Base-by-base conservation (phyloP, 2,113 vertebrate genomes). In the Rhabdomys dilectus region DNA sequence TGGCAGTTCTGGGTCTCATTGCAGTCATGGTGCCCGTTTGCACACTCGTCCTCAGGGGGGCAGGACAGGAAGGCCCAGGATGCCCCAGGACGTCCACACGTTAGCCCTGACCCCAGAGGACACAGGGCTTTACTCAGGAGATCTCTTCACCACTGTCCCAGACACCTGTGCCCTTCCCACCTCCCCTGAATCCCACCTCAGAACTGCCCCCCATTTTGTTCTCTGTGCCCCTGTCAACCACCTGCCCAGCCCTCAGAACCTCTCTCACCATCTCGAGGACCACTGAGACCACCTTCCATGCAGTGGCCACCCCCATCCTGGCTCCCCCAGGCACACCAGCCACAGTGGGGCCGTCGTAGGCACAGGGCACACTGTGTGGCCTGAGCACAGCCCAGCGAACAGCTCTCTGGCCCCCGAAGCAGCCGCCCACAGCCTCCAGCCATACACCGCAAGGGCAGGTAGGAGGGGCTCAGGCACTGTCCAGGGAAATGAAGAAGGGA, bases 41-140 rank as follows among this genome's bases (percentile, higher is more conserved):
- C 98, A 93, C 99, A 99, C 94, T 99, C 99, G 5, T 99, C 99
- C 98, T 99, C 99, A 3, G 99, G 98, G 3, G 99, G 99, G 90
- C 99, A 99, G 84, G 99, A 98, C 95, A 99, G 98, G 97, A 99
- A 99, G 68, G 99, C 99, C 99, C 99, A 99, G 96, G 98, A 99
- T 51, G 98, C 99, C 98, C 99, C 99, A 51, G 98, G 95, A 84
- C 90, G 99, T 48, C 81, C 95, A 86, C 95, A 98, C 0, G 91
- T 96, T 84, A 98, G 92, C 39, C 97, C 98, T 98, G 97, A 42
- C 26, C 36, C 9, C 60, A 0, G 51, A 70, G 51, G 53, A 95
- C 4, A 75, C 39, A 73, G 31, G 70, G 31, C 31, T 96, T 94
- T 34, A 36, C 62, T 22, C n/a, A 11, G 68, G 16, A 34, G 24